A percentile compares a stretch with the other conserved stretches of the same genome.
Evolutionary conservation across 1,140 invertebrate genomes (phyloP).

Genomic region (Phocides pigmalion): DNA sequence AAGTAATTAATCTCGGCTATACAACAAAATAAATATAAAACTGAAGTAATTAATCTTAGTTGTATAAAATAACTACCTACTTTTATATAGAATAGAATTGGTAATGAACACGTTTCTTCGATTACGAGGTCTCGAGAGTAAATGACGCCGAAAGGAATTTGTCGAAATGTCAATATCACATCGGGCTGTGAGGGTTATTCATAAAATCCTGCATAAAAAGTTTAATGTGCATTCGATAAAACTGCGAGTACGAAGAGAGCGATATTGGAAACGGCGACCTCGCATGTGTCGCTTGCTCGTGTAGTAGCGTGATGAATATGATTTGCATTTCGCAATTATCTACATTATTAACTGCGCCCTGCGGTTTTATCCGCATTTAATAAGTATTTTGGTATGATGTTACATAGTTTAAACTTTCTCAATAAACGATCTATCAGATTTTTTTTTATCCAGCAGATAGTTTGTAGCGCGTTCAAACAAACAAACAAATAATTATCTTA

Average conservation of each 20-base stretch:
- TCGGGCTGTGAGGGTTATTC: slow-evolving; percentile 37
- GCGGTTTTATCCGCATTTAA: not conserved
- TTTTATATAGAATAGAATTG: slow-evolving; percentile 34
- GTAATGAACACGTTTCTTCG: slow-evolving; percentile 49
- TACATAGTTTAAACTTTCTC: no score
- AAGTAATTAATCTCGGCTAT: not conserved
- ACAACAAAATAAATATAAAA: no score
- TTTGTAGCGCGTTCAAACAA: no score
- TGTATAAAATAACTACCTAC: not conserved
- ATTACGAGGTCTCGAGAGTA: slow-evolving; percentile 48
- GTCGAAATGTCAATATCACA: slow-evolving; percentile 50
- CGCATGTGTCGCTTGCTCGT: slow-evolving; percentile 11
- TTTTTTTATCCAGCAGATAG: no score
- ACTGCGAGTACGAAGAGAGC: not conserved
- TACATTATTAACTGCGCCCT: no score
- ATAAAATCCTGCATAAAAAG: slow-evolving; percentile 35
- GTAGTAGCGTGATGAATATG: not conserved
- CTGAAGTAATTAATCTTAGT: slow-evolving; percentile 4
- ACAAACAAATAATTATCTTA: no score
- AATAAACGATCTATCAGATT: no score
- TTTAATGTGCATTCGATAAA: slow-evolving; percentile 37
- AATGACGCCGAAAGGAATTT: slow-evolving; percentile 44
- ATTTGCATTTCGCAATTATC: slow-evolving; percentile 11
- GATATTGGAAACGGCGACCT: slow-evolving; percentile 13
- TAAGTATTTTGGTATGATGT: not conserved